Percentiles rank a stretch among this genome's conserved stretches.
Evolutionary conservation across 2,888 invertebrate genomes (phyloP).

Genomic region (Lasius fuliginosus): DNA sequence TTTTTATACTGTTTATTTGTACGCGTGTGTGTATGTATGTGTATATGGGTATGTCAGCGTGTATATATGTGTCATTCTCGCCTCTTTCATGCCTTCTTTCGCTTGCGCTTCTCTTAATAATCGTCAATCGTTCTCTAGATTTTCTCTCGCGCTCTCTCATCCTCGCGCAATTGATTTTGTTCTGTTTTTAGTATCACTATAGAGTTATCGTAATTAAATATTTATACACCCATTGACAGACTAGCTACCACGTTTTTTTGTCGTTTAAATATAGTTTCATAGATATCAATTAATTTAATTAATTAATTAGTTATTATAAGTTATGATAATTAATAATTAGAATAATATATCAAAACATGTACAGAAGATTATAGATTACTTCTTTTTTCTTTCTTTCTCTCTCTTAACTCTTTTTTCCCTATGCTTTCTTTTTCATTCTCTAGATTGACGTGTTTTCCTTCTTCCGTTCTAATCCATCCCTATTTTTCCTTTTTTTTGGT

Average conservation of each 20-base stretch:
- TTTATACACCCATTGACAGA: constrained; percentile 86
- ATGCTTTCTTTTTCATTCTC: constrained; percentile 58
- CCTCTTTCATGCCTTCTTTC: constrained; percentile 37
- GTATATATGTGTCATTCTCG: constrained; percentile 39
- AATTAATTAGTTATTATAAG: constrained; percentile 85
- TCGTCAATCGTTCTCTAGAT: constrained; percentile 27
- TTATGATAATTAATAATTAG: constrained; percentile 85
- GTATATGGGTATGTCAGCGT: constrained; percentile 48
- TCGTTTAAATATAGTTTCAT: constrained; percentile 84
- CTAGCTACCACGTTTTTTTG: constrained; percentile 85
- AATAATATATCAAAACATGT: constrained; percentile 85
- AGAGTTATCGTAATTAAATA: constrained; percentile 84
- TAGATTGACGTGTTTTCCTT: constrained; percentile 41
- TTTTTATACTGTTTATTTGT: constrained; percentile 60
- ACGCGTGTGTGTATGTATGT: constrained; percentile 52
- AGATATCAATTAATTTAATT: constrained; percentile 85
- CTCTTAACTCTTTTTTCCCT: constrained; percentile 39
- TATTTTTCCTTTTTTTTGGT: constrained; percentile 59
- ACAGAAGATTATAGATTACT: constrained; percentile 85
- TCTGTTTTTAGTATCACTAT: constrained; percentile 73
- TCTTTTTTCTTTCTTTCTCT: constrained; percentile 65
- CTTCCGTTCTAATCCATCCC: constrained; percentile 28
- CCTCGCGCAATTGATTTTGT: constrained; percentile 53
- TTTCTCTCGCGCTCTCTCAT: constrained; percentile 50
- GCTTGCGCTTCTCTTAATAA: not conserved